phyloP scores from a whole-genome alignment of 1,140 invertebrate genomes.

The Melipona quadrifasciata region DNA sequence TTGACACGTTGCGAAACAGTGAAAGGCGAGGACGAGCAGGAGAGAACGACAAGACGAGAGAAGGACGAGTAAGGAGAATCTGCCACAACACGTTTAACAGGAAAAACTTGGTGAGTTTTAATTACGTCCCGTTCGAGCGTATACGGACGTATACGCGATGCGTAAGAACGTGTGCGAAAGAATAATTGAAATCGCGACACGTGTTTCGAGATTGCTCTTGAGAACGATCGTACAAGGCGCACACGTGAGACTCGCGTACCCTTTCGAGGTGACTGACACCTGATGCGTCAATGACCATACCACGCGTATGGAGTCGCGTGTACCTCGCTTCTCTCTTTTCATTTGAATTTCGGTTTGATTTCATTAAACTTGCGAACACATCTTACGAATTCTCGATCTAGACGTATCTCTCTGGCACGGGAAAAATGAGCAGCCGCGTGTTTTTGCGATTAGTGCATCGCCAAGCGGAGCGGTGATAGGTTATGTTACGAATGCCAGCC shows the following conservation, averaged over 20 bases:
- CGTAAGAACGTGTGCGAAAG: too few species aligned
- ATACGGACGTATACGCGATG: too few species aligned
- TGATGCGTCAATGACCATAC: conserved; percentile 81
- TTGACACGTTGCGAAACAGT: conserved; percentile 59
- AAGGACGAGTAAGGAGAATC: not conserved
- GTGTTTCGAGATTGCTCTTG: not conserved
- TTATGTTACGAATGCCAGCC: conserved; percentile 24
- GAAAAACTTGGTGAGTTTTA: conserved; percentile 43
- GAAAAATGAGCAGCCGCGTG: not conserved
- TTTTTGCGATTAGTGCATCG: not conserved
- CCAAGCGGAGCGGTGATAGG: conserved; percentile 10
- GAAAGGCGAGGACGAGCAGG: conserved; percentile 56
- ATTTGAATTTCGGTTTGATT: not conserved
- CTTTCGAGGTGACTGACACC: conserved; percentile 80
- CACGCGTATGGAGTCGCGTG: conserved; percentile 70
- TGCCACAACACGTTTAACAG: not conserved
- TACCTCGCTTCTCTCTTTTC: not conserved
- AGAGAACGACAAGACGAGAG: conserved; percentile 13
- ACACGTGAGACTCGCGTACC: conserved; percentile 43
- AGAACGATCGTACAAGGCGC: conserved; percentile 20
- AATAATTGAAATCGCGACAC: not conserved
- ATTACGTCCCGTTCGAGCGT: not conserved
- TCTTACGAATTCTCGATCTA: not conserved
- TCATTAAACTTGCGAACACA: too few species aligned
- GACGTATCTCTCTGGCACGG: too few species aligned